Evolutionary conservation across 2,888 invertebrate species (phyloP), one percentile per base, ranked within the genome.

Genomic region (Myopa testacea): DNA sequence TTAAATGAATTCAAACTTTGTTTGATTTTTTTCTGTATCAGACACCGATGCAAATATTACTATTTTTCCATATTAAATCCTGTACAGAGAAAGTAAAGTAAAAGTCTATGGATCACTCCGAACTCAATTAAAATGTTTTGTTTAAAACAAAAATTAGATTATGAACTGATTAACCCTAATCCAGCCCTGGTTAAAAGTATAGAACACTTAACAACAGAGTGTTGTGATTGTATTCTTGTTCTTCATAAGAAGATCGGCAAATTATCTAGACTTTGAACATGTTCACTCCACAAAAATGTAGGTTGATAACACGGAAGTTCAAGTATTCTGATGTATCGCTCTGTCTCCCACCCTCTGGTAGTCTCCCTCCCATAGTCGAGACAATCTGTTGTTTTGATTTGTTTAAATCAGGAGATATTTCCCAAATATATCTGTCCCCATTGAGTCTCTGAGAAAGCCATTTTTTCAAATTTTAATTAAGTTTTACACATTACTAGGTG

Each of bases 401-500:
- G 19, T 62, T 14, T 8, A 10, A 62, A 26, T 45, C 10, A 10
- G 7, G 10, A 45, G 45, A 45, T 45, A 8, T 45, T 10, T 3
- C 6, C 45, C 10, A 10, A 45, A 26, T 1, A 26, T 26, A 26
- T 26, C 26, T 45, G 1, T 10, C 6, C 3, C 10, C 45, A 45
- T 45, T 45, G 45, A 45, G 7, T 45, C 7, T 45, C 10, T 45
- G 45, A 45, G 45, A 6, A 45, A 45, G 7, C 10, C 6, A 45
- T 45, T 26, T 26, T 26, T 26, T 26, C 1, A 26, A 26, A 26
- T 26, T 26, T 26, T 26, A 26, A 45, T 10, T 6, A 55, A 55
- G 10, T 8, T n/a, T 55, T 55, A 6, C 10, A n/a, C n/a, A 14
- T 16, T 63, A 90, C 12, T 88, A 92, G 92, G 90, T 83, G 92